A percentile compares a stretch with the other conserved stretches of the same genome.
Evolutionary conservation across 2,888 invertebrate species (phyloP).

Genomic region (Chrysodeixis includens): DNA sequence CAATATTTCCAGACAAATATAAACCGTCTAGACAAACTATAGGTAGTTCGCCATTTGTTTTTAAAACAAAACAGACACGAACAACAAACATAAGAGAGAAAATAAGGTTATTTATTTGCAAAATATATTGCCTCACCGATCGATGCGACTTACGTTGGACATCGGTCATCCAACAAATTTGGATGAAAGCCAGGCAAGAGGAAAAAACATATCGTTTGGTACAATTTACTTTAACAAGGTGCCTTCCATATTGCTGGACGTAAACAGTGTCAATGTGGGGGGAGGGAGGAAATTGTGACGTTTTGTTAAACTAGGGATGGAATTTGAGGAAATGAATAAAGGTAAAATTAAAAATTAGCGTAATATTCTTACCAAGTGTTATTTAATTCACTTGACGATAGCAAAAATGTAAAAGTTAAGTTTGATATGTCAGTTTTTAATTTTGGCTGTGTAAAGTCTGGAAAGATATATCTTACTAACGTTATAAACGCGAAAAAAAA

Average conservation of each 20-base stretch:
- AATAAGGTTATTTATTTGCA: conserved; percentile 29
- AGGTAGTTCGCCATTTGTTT: neutral
- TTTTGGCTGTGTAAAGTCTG: too few relatives aligned
- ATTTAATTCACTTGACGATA: too few relatives aligned
- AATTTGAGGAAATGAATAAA: neutral
- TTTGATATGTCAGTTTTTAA: too few relatives aligned
- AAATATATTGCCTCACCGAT: conserved; percentile 25
- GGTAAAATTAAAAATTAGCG: neutral
- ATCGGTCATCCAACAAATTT: conserved; percentile 46
- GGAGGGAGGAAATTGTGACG: conserved; percentile 33
- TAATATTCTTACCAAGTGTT: too few relatives aligned
- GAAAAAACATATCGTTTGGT: conserved; percentile 48
- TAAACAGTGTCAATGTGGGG: conserved; percentile 20
- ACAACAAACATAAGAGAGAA: conserved; percentile 9
- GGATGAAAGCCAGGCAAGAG: conserved; percentile 39
- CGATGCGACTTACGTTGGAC: conserved; percentile 39
- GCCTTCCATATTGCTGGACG: conserved; percentile 25
- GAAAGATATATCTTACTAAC: too few relatives aligned
- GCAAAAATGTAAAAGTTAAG: too few relatives aligned
- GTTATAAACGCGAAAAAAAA: too few relatives aligned
- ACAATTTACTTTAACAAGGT: conserved; percentile 28
- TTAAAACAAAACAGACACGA: conserved; percentile 7
- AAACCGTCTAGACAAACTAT: conserved; percentile 4
- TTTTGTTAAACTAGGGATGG: conserved; percentile 19
- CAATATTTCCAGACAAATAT: neutral